phyloP scores from a whole-genome alignment of 2,888 invertebrate genomes.

The Entomobrya multifasciata region DNA sequence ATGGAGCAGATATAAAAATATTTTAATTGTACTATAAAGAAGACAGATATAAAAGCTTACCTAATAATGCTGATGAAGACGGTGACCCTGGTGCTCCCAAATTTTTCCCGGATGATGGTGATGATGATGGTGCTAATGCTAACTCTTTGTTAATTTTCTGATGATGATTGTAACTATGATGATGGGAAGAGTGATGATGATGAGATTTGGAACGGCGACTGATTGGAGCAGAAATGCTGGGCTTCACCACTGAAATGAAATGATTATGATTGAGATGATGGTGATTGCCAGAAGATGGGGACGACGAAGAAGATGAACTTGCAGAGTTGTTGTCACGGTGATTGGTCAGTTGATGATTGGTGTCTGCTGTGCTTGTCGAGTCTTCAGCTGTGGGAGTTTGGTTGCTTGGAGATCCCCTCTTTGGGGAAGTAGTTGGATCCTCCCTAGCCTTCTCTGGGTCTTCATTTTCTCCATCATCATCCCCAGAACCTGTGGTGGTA shows the following conservation, averaged over 20 bases:
- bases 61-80: constrained; percentile 58
- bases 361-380: background rate
- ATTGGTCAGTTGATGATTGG: constrained; percentile 71
- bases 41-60: constrained; percentile 21
- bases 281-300: constrained; percentile 48
- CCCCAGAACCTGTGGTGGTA: background rate
- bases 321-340: constrained; percentile 54
- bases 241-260: constrained; percentile 78
- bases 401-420: no score
- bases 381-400: constrained; percentile 38
- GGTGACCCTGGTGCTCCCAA: constrained; percentile 67
- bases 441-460: background rate
- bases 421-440: background rate
- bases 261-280: constrained; percentile 75
- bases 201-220: constrained; percentile 77
- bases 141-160: constrained; percentile 35
- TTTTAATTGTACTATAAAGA: constrained; percentile 7
- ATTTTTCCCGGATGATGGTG: constrained; percentile 32
- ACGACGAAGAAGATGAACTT: constrained; percentile 48
- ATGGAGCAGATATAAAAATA: background rate
- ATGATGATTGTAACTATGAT: constrained; percentile 59
- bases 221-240: constrained; percentile 79
- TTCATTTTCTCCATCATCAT: constrained; percentile 29
- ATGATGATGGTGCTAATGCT: constrained; percentile 7
- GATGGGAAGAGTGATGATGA: constrained; percentile 70